phyloP scores from a whole-genome alignment of 2,888 invertebrate genomes.

The Xylocampa areola region DNA sequence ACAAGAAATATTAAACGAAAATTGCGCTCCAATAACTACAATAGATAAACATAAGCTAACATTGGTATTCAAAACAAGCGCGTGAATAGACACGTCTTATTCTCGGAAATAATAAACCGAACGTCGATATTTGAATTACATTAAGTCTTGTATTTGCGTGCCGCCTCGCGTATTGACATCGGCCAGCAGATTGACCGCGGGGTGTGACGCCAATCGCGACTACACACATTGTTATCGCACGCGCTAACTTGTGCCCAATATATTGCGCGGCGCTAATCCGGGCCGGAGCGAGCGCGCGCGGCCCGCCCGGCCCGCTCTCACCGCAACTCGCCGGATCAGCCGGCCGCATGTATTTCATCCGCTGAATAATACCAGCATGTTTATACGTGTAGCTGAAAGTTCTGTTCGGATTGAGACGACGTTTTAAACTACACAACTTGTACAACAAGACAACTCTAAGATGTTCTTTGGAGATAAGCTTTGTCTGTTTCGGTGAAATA shows the following conservation, averaged over 20 bases:
- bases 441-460: slow-evolving; percentile 10
- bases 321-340: neutral
- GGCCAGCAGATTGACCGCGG: neutral
- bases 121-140: neutral
- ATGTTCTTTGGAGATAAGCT: slow-evolving; percentile 3
- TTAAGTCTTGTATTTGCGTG: neutral
- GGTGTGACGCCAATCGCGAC: slow-evolving; percentile 5
- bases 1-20: neutral
- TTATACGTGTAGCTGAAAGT: slow-evolving; percentile 7
- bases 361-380: slow-evolving; percentile 6
- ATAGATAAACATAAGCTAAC: neutral
- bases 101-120: neutral
- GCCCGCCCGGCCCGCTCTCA: neutral
- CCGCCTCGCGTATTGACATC: neutral
- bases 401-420: slow-evolving; percentile 13
- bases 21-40: neutral
- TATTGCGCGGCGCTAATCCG: neutral
- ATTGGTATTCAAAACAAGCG: neutral
- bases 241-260: slow-evolving; percentile 3
- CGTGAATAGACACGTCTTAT: neutral
- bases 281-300: neutral
- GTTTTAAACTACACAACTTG: slow-evolving; percentile 22
- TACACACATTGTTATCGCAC: slow-evolving; percentile 15
- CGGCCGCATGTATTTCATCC: slow-evolving; percentile 1
- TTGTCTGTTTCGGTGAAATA: slow-evolving; percentile 9